Base-by-base conservation (phyloP, 2,113 vertebrate genomes). In the Aepyceros melampus region DNA sequence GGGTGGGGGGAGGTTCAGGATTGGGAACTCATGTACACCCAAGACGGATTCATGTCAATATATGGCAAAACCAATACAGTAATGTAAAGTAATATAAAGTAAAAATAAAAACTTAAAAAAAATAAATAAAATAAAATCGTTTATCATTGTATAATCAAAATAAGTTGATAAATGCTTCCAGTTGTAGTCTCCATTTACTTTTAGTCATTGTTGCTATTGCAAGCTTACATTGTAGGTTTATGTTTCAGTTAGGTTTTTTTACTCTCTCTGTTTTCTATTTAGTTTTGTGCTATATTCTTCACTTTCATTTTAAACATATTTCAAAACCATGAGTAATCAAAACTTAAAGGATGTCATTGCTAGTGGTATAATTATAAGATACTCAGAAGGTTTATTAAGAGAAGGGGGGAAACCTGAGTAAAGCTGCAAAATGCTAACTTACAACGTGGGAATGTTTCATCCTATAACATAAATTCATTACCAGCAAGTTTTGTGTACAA, bases 311-410 rank as follows among this genome's bases (percentile, higher is more conserved):
- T 93, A 97, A 76, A n/a, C 29, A n/a, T 95, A 53, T 82, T 91
- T 95, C 43, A 93, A 95, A 97, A 49, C 7, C 85, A 94, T 36
- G 53, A 97, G 81, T 93, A 95, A 91, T 97, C 58, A 96, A 94
- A 97, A 64, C 96, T 78, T 97, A 96, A 93, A 95, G 84, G 8
- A 91, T 95, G 78, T 76, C 87, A 84, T 49, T 78, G n/a, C 16
- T 58, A 74, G 49, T 91, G n/a, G n/a, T 92, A 74, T 97, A 95
- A 96, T 95, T 95, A 96, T 94, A 81, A 98, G 51, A 85, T 78
- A 95, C 78, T 91, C 89, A 91, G 94, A 95, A 91, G 89, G 82
- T 67, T 95, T 95, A 62, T 89, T 98, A 96, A 71, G 47, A 58
- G 40, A 88, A 25, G 36, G 82, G 10, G n/a, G 53, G 47, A 6